Percentiles rank a stretch among this genome's conserved stretches.
phyloP scores from a whole-genome alignment of 2,797 vertebrate species.

The Lepus townsendii region DNA sequence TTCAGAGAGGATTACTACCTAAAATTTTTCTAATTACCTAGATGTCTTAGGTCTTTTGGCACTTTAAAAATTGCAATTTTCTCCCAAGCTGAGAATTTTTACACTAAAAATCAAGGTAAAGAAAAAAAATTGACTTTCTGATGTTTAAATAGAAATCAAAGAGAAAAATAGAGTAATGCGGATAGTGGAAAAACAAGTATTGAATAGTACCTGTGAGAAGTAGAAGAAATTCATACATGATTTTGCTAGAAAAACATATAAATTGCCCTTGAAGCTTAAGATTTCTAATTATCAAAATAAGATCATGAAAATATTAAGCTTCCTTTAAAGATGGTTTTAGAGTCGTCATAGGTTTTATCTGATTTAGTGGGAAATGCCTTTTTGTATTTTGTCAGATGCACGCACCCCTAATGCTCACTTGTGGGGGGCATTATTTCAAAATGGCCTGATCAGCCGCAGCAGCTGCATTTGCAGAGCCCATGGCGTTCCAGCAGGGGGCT shows the following conservation, averaged over 20 bases:
- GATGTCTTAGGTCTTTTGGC: not conserved
- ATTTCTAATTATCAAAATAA: not conserved
- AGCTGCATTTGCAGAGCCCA: constrained; percentile 31
- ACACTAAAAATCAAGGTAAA: constrained; percentile 14
- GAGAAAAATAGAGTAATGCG: not conserved
- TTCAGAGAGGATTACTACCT: not conserved
- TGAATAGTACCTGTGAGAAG: not conserved
- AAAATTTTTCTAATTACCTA: not conserved
- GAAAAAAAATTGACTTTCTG: not conserved
- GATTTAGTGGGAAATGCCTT: constrained; percentile 4
- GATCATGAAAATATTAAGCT: constrained; percentile 4
- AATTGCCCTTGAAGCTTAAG: constrained; percentile 23
- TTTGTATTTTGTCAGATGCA: constrained; percentile 8
- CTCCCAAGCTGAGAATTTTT: constrained; percentile 1
- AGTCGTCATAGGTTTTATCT: constrained; percentile 12
- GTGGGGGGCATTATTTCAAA: constrained; percentile 49
- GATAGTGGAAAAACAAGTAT: not conserved
- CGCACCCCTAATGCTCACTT: not conserved
- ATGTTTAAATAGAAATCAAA: constrained; percentile 18
- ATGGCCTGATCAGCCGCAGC: constrained; percentile 51
- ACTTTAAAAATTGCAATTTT: constrained; percentile 20
- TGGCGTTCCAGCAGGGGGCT: constrained; percentile 82
- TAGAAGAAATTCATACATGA: constrained; percentile 44
- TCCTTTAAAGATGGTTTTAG: constrained; percentile 32
- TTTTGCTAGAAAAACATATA: constrained; percentile 3